Percentiles rank a stretch among this genome's conserved stretches.
Conservation (phyloP, 1,140 invertebrate species). For the Cherax quadricarinatus region DNA sequence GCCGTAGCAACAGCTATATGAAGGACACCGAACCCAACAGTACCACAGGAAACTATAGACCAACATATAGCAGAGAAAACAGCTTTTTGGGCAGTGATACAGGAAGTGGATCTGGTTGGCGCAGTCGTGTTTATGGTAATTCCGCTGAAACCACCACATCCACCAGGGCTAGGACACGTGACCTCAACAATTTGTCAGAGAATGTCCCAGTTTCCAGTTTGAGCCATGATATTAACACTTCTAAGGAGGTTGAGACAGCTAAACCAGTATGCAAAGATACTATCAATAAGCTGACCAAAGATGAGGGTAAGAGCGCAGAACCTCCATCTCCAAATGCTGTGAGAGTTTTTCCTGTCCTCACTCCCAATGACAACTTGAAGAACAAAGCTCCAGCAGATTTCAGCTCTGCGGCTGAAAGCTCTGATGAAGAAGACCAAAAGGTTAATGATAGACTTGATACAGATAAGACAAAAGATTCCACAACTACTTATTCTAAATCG, state of each 20-base stretch:
- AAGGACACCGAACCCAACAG: slow-evolving; percentile 55
- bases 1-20: slow-evolving; percentile 70
- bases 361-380: slow-evolving; percentile 37
- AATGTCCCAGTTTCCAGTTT: not conserved
- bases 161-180: not conserved
- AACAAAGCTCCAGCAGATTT: slow-evolving; percentile 73
- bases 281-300: slow-evolving; percentile 61
- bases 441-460: not conserved
- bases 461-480: not conserved
- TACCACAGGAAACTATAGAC: slow-evolving; percentile 39
- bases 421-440: slow-evolving; percentile 49
- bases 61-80: slow-evolving; percentile 69
- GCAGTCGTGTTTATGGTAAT: slow-evolving; percentile 62
- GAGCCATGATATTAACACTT: not conserved
- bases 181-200: not conserved
- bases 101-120: slow-evolving; percentile 50
- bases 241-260: not conserved
- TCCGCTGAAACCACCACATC: slow-evolving; percentile 12
- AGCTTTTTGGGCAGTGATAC: slow-evolving; percentile 69
- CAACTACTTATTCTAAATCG: not conserved
- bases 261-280: slow-evolving; percentile 32
- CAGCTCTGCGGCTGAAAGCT: slow-evolving; percentile 67
- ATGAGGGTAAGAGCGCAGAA: slow-evolving; percentile 31
- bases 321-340: slow-evolving; percentile 60
- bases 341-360: slow-evolving; percentile 49